These are phyloP conservation scores for Drosophila koepferae DNA, from an alignment of 2,888 invertebrate genomes.

Conservation along the genomic window DNA sequence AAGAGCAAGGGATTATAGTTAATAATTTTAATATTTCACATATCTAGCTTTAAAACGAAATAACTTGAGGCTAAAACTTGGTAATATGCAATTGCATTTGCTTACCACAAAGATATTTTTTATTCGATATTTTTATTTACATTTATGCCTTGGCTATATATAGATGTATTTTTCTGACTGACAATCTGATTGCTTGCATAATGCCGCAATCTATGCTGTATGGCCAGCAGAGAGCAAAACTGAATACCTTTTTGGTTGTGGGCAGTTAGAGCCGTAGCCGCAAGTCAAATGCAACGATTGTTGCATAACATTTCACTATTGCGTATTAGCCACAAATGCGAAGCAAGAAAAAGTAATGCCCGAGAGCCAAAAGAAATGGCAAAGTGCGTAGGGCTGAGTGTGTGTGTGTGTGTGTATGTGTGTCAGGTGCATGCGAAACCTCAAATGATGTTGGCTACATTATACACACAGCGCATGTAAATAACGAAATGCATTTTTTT, in stretches of 20 bases:
- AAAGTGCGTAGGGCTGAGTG: background rate
- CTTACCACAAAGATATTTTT: background rate
- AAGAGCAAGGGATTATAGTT: no score
- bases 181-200: conserved; percentile 2
- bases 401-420: background rate
- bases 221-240: background rate
- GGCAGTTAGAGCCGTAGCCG: conserved; percentile 5
- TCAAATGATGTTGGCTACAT: conserved; percentile 23
- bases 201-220: background rate
- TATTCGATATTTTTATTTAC: background rate
- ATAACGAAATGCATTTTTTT: background rate
- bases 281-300: conserved; percentile 7
- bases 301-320: conserved; percentile 25
- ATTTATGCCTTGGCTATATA: background rate
- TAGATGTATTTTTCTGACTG: background rate
- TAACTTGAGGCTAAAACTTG: no score
- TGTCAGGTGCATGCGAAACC: conserved; percentile 17
- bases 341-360: background rate
- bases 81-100: background rate
- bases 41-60: no score
- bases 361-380: background rate
- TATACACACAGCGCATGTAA: conserved; percentile 45
- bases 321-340: conserved; percentile 19
- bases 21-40: no score
- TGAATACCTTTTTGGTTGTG: background rate